These are phyloP conservation scores for Dromius quadrimaculatus DNA, from an alignment of 2,888 invertebrate species.

Conservation along the genomic window DNA sequence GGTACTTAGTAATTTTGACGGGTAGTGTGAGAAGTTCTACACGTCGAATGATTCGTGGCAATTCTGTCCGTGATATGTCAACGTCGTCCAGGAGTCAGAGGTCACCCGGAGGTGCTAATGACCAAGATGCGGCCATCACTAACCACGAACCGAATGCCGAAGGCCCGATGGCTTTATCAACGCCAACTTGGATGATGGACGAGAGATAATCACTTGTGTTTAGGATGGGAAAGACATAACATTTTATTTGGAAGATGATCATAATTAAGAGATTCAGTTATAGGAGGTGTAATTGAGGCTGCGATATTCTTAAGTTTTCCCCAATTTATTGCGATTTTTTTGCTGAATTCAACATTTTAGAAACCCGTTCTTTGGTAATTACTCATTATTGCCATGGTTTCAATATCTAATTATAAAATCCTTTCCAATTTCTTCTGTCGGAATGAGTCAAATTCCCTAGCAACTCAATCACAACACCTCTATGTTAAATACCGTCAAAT, in stretches of 20 bases:
- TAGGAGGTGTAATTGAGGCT: too few species aligned
- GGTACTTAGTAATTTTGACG: slow-evolving; percentile 54
- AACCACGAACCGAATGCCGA: slow-evolving; percentile 30
- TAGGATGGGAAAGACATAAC: too few species aligned
- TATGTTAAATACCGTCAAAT: slow-evolving; percentile 7
- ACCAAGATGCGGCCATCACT: slow-evolving; percentile 56
- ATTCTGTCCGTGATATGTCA: slow-evolving; percentile 47
- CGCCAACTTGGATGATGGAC: slow-evolving; percentile 41
- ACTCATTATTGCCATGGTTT: too few species aligned
- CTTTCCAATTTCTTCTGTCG: not conserved
- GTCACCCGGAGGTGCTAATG: slow-evolving; percentile 61
- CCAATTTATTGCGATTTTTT: too few species aligned
- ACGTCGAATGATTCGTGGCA: slow-evolving; percentile 29
- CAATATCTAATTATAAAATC: not conserved
- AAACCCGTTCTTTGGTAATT: too few species aligned
- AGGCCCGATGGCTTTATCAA: slow-evolving; percentile 49
- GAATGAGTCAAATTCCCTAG: not conserved
- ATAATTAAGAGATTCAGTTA: too few species aligned
- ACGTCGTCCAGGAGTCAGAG: slow-evolving; percentile 55
- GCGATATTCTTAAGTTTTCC: too few species aligned
- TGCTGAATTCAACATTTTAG: too few species aligned
- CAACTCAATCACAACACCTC: slow-evolving; percentile 40
- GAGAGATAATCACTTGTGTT: too few species aligned
- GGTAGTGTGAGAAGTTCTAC: slow-evolving; percentile 52
- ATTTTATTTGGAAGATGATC: too few species aligned